Conservation (phyloP, 2,113 vertebrate genomes). For the Mesitornis unicolor region DNA sequence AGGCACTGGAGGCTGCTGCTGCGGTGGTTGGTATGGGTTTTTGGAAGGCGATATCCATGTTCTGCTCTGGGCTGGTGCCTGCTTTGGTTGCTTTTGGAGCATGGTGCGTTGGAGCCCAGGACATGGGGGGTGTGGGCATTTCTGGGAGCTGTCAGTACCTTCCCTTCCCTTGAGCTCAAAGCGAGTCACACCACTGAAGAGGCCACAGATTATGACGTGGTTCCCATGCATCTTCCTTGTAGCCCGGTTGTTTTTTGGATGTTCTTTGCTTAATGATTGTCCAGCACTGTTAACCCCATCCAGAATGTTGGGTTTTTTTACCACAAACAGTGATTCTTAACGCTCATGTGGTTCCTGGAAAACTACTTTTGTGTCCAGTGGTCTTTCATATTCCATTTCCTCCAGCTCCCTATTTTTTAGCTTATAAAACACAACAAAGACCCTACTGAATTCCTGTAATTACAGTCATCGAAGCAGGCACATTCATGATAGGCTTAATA, state of each 20-base stretch:
- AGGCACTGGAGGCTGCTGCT: background rate
- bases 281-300: background rate
- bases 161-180: background rate
- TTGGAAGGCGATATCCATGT: rapidly evolving
- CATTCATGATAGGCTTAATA: background rate
- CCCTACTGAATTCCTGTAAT: conserved; percentile 2
- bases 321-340: background rate
- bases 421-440: background rate
- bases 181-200: background rate
- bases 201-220: background rate
- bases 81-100: background rate
- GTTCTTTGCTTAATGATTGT: background rate
- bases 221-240: background rate
- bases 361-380: background rate
- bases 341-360: background rate
- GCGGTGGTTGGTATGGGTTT: background rate
- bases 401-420: background rate
- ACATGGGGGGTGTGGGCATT: background rate
- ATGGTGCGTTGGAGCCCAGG: background rate
- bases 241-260: background rate
- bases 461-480: background rate
- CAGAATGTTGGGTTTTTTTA: background rate
- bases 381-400: background rate
- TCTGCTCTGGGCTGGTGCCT: background rate
- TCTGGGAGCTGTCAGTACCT: background rate